Base-by-base conservation (phyloP, 1,140 invertebrate genomes). In the Thrips palmi region DNA sequence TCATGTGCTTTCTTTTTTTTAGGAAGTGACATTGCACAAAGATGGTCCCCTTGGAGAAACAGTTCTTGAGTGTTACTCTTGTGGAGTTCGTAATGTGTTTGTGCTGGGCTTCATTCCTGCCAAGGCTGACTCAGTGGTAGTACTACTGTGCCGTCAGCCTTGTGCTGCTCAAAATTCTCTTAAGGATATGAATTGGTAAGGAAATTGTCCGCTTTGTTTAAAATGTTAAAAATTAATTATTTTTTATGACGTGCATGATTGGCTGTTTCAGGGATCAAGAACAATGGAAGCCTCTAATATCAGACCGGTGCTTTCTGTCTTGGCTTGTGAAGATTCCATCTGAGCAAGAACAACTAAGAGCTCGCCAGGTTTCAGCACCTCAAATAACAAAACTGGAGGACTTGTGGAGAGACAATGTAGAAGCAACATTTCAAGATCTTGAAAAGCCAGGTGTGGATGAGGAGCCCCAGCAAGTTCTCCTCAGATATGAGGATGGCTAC, bases 91-190 rank as follows among this genome's bases (percentile, higher is more conserved):
- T 32, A 96, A 96, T 62, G 91, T 98, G 0, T 98, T 99, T 64
- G 80, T 97, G 18, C 65, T 99, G 31, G 96, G 96, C 34, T 99
- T 97, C 55, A 97, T 99, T 51, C 94, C 94, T 3, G 93, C 94
- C 8, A 98, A 98, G 64, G 91, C 93, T 6, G 94, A 98, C 59
- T 96, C 91, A 1, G 92, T 98, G 27, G 94, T 99, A n/a, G 92
- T 98, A 1, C 59, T 99, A 31, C 64, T 99, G 1, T 99, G 96
- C 53, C 71, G 94, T 2, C 88, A 97, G 62, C 94, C 94, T 4
- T 99, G 96, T 63, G 92, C 93, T 35, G 84, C 89, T 4, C 88
- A 96, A 57, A 92, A 78, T 54, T 91, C 86, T 24, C 61, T 94
- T 7, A 93, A 97, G 59, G 93, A 97, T 56, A 93, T 94, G 84